phyloP scores from a whole-genome alignment of 2,113 vertebrate species.

The Colaptes auratus region DNA sequence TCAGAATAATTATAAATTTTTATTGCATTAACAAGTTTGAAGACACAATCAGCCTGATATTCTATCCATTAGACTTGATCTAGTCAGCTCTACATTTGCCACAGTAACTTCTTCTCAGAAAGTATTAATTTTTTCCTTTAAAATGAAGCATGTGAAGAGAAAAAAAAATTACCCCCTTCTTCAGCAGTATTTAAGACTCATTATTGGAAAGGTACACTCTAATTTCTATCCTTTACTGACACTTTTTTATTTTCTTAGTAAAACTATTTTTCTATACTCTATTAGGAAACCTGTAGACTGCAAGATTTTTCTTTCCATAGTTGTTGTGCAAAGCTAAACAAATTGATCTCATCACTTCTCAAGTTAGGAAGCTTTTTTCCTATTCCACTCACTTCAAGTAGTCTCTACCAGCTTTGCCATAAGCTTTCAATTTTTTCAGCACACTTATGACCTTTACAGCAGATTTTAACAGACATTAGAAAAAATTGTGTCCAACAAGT shows the following conservation, averaged over 20 bases:
- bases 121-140: not conserved
- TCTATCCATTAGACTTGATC: not conserved
- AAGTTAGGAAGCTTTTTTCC: not conserved
- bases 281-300: not conserved
- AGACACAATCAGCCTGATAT: not conserved
- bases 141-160: no score
- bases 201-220: not conserved
- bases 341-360: not conserved
- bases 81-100: not conserved
- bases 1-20: not conserved
- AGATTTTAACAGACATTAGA: not conserved
- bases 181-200: not conserved
- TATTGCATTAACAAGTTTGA: not conserved
- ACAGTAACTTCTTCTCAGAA: not conserved
- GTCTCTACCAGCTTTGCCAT: not conserved
- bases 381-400: not conserved
- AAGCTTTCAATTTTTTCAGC: not conserved
- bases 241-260: not conserved
- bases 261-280: not conserved
- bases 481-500: not conserved
- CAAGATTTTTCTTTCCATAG: not conserved
- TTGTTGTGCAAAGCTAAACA: not conserved
- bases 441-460: not conserved
- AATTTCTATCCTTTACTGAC: not conserved
- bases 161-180: not conserved